Evolutionary conservation across 2,888 invertebrate genomes (phyloP).

Genomic region (Pheosia gnoma): DNA sequence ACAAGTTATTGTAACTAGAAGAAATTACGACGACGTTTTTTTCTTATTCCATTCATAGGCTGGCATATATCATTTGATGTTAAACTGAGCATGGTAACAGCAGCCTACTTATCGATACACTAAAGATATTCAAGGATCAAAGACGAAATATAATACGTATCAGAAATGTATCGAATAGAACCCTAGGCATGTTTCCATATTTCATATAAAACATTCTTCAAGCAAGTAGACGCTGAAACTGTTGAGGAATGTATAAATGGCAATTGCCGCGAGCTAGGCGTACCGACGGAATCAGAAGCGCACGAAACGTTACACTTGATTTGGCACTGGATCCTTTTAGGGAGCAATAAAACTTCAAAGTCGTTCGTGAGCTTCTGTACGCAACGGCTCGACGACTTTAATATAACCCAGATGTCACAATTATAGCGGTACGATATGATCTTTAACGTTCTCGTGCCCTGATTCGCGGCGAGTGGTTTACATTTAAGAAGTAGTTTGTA

Average conservation of each 20-base stretch:
- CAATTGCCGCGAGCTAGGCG: not conserved
- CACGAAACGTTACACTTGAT: not conserved
- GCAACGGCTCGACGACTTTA: not conserved
- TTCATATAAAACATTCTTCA: not conserved
- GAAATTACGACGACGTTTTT: too few relatives aligned
- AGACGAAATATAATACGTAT: conserved; percentile 2
- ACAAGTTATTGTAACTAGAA: too few relatives aligned
- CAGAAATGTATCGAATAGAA: not conserved
- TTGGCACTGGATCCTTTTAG: not conserved
- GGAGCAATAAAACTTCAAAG: conserved; percentile 4
- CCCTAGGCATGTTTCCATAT: conserved; percentile 2
- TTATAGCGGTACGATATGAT: not conserved
- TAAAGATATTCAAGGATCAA: not conserved
- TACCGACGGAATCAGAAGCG: not conserved
- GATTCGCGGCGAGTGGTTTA: too few relatives aligned
- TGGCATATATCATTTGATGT: not conserved
- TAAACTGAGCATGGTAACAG: not conserved
- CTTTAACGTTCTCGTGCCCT: not conserved
- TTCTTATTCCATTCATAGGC: too few relatives aligned
- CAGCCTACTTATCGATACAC: not conserved
- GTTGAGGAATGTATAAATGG: conserved; percentile 1
- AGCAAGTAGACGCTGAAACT: conserved; percentile 1
- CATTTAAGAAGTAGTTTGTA: too few relatives aligned
- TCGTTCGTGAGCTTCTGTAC: not conserved
- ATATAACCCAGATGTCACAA: not conserved